Base-by-base conservation (phyloP, 2,888 invertebrate genomes). In the Drosophila kokeensis region DNA sequence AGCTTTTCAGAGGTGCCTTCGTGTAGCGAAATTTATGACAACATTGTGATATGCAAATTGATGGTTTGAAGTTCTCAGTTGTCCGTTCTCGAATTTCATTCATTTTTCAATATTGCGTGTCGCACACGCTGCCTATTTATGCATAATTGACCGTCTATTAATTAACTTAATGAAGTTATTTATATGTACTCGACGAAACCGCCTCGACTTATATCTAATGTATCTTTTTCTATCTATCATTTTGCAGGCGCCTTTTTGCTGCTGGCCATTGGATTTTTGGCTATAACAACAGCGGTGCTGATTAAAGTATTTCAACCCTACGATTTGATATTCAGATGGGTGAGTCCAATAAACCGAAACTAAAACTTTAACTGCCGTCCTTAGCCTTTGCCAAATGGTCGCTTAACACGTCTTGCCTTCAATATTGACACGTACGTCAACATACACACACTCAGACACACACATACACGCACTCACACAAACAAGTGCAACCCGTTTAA, bases 251-350 rank as follows among this genome's bases (percentile, higher is more conserved):
- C 96, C 42, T 95, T 97, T 87, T 93, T 96, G 52, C 93, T 96
- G 75, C 94, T 96, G 89, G 94, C 96, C 87, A 92, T 96, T 70
- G 97, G 97, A 0, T 94, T 96, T 81, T 92, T 96, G 81, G 95
- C 96, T 0, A 91, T 97, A 36, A 93, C 95, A 36, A 93, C 94
- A 13, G 97, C 96, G n/a, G 94, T 95, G 73, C 94, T 96, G 76
- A 94, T 96, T 10, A 91, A 96, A 65, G 93, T 96, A 42, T 92
- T 95, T 38, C 95, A 96, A 75, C 97, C 97, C 0, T 97, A 97
- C 91, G 96, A 96, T 76, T 93, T 95, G 66, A 94, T 97, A 58
- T 97, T 96, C 90, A 95, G 94, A 92, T 95, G 95, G 95, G 96
- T 96, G 94, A 94, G 95, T 80, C 63, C 24, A 69, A 73, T 73